Base-by-base conservation (phyloP, 2,113 vertebrate genomes). In the Litocranius walleri region DNA sequence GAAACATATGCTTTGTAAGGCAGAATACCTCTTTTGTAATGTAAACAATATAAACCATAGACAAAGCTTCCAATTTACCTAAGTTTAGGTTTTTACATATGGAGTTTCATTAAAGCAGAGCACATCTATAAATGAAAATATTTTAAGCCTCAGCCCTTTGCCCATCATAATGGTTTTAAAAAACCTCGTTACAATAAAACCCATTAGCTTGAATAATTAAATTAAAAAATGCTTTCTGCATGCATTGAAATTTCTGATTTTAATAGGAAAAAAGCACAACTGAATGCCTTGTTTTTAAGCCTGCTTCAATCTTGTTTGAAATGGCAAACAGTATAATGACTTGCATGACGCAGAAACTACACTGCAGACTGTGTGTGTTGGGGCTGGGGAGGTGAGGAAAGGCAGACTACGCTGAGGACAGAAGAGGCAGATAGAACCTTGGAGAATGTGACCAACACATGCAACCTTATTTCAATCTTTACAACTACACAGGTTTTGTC, bases 121-220 rank as follows among this genome's bases (percentile, higher is more conserved):
- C 64, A 43, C 90, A 97, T 92, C 89, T 95, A 87, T 88, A 94
- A 98, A 97, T 83, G 96, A 97, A 98, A 97, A 98, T 95, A 96
- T 88, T 96, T 98, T 95, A 98, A 97, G 78, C 94, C 71, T 94
- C 88, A 97, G 97, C 57, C 96, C 89, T 98, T 97, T 54, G 78
- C 80, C 87, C 95, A 94, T 95, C 71, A 93, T 90, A 95, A 97
- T 94, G 86, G 88, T 81, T 95, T 98, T 95, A 36, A 9, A 96
- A 98, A 98, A 93, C 96, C 93, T 97, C 96, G 96, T 98, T 97
- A 97, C 64, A 98, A 92, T 94, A 98, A 97, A 97, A 92, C n/a
- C 93, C 95, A 97, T 97, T 97, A 97, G 89, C 91, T 89, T 98
- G 98, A 98, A 98, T 97, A 96, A 98, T 97, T 98, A 97, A 98